phyloP scores from a whole-genome alignment of 2,797 vertebrate genomes.

The Leptodactylus fallax region DNA sequence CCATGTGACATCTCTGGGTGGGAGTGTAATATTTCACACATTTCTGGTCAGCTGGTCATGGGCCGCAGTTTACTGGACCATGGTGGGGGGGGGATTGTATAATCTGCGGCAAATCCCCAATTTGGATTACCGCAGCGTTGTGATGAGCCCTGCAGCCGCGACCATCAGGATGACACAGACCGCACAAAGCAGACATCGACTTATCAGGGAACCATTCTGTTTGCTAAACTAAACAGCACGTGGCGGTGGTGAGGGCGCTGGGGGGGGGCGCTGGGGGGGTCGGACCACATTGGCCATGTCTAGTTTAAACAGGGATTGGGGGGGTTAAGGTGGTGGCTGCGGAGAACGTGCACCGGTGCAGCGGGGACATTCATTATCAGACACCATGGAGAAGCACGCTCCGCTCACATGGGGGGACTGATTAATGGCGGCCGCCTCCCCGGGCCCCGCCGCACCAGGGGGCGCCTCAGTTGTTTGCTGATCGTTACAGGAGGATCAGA shows the following conservation, averaged over 20 bases:
- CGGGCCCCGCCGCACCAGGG: background rate
- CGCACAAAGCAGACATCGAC: background rate
- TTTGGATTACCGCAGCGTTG: no score
- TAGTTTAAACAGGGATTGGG: slow-evolving; percentile 72
- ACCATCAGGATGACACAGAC: background rate
- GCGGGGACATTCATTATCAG: slow-evolving; percentile 58
- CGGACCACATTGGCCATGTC: slow-evolving; percentile 61
- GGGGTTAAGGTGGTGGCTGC: slow-evolving; percentile 71
- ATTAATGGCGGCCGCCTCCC: slow-evolving; percentile 19
- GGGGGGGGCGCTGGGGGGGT: no score
- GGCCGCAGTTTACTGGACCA: no score
- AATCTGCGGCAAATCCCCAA: no score
- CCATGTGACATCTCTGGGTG: no score
- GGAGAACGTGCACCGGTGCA: slow-evolving; percentile 68
- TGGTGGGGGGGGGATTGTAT: no score
- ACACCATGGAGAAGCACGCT: slow-evolving; percentile 38
- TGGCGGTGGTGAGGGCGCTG: background rate
- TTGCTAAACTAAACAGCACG: slow-evolving; percentile 24
- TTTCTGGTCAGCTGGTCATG: no score
- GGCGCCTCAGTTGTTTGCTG: slow-evolving; percentile 2
- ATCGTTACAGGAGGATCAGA: slow-evolving; percentile 9
- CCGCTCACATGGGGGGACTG: background rate
- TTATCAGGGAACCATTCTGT: background rate
- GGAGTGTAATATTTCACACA: no score
- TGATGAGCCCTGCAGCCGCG: no score